A percentile compares a stretch with the other conserved stretches of the same genome.
phyloP scores from a whole-genome alignment of 2,113 vertebrate genomes.

The Trinectes maculatus region DNA sequence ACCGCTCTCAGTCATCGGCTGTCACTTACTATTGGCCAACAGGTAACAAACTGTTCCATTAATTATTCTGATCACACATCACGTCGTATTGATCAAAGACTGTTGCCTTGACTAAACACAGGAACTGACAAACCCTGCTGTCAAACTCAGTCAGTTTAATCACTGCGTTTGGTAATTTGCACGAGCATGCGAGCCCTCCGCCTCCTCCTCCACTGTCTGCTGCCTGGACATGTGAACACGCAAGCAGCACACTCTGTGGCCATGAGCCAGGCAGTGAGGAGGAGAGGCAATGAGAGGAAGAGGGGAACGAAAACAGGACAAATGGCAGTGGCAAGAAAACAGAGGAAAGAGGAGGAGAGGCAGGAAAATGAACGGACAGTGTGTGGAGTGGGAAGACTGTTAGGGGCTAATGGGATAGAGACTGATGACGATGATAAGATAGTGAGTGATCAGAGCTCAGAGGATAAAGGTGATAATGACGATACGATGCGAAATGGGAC shows the following conservation, averaged over 20 bases:
- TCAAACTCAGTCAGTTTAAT: slow-evolving; percentile 8
- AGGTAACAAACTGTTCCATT: neutral
- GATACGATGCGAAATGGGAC: slow-evolving; percentile 7
- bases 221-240: slow-evolving; percentile 1
- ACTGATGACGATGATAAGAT: slow-evolving; percentile 27
- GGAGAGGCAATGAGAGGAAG: neutral
- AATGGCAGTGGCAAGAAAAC: slow-evolving; percentile 26
- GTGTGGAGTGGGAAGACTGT: neutral
- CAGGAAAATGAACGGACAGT: neutral
- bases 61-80: neutral
- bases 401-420: neutral
- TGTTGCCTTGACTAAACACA: neutral
- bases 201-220: slow-evolving; percentile 2
- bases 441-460: slow-evolving; percentile 12
- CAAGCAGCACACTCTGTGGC: neutral
- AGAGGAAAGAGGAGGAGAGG: neutral
- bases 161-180: slow-evolving; percentile 15
- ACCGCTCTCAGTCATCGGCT: neutral
- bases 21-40: no score
- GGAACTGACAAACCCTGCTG: slow-evolving; percentile 12
- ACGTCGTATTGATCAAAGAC: neutral
- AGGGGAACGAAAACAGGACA: slow-evolving; percentile 24
- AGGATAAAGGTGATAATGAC: slow-evolving; percentile 33
- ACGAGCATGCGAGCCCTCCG: slow-evolving; percentile 2
- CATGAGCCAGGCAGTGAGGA: neutral